Evolutionary conservation across 2,888 invertebrate species (phyloP), one percentile per base, ranked within the genome.

Genomic region (Trissolcus brochymenae): DNA sequence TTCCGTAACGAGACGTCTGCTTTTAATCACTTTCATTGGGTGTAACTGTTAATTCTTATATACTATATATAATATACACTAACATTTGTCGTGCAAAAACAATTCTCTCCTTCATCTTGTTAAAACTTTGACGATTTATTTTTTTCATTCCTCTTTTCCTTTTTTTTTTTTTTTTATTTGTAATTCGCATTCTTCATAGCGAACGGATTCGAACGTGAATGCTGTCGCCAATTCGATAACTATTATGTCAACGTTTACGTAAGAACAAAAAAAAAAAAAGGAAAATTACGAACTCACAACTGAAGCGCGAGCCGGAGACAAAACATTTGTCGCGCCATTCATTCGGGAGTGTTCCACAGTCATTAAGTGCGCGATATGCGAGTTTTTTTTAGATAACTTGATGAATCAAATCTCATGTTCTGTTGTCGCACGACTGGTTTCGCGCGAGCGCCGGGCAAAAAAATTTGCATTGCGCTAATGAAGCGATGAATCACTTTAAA

Each of bases 11-110:
- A 60, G 57, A 43, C 35, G 9, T 59, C 13, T 50, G 19, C 55
- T 35, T 67, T 61, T 54, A 57, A 59, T 76, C 57, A 71, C 59
- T 59, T 54, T 62, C 56, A 67, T 60, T 59, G 57, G 66, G 53
- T 62, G 59, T 50, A 59, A 76, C 66, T 67, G 17, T 67, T 19
- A 53, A 50, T 19, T 67, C 71, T 72, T 72, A 77, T 76, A 67
- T 67, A 67, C 59, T 77, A 71, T 67, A 46, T 46, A 76, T 54
- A 68, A 59, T 72, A 64, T 61, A 72, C 61, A 60, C 64, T 77
- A 77, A 77, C 73, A 73, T 68, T 76, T 64, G 72, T 76, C 67
- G 67, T 76, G 72, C 66, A 67, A 72, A 76, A 76, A 76, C 76
- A 67, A 50, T 62, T 62, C 50, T 19, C 19, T 71, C 54, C 50